A percentile compares a stretch with the other conserved stretches of the same genome.
phyloP scores from a whole-genome alignment of 1,140 invertebrate species.

The Nymphalis io region DNA sequence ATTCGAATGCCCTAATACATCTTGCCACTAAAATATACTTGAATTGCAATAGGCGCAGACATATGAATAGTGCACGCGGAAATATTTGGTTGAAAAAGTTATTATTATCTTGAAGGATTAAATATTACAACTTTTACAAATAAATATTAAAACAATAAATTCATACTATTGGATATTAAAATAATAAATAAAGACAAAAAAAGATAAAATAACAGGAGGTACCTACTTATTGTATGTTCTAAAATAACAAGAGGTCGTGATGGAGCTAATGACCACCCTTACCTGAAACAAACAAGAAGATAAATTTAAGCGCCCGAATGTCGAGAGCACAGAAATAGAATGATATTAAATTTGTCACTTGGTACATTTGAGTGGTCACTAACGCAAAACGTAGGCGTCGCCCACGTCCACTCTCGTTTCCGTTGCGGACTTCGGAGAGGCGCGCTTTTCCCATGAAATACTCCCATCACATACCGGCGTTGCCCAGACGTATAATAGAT shows the following conservation, averaged over 20 bases:
- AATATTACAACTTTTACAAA: background rate
- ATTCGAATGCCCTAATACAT: conserved; percentile 56
- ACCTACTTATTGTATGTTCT: background rate
- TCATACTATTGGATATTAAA: no score
- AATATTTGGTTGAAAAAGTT: conserved; percentile 45
- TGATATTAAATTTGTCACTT: conserved; percentile 64
- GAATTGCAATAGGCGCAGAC: conserved; percentile 64
- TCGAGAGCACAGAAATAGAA: conserved; percentile 54
- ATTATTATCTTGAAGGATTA: conserved; percentile 6
- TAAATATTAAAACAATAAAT: background rate
- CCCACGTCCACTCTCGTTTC: conserved; percentile 64
- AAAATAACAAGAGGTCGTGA: conserved; percentile 20
- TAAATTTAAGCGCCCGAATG: conserved; percentile 39
- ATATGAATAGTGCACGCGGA: conserved; percentile 55
- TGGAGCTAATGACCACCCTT: conserved; percentile 37
- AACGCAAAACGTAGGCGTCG: conserved; percentile 59
- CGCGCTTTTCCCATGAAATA: conserved; percentile 45
- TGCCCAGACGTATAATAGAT: conserved; percentile 6
- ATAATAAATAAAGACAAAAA: background rate
- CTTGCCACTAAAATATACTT: conserved; percentile 34
- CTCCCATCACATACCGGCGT: conserved; percentile 18
- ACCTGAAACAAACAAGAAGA: conserved; percentile 57
- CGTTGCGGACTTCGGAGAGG: conserved; percentile 51
- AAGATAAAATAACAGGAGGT: background rate
- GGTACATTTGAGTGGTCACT: conserved; percentile 52